Percentiles rank a stretch among this genome's conserved stretches.
These are phyloP conservation scores for Hippocampus kuda DNA, from an alignment of 2,797 vertebrate species.

Conservation along the genomic window DNA sequence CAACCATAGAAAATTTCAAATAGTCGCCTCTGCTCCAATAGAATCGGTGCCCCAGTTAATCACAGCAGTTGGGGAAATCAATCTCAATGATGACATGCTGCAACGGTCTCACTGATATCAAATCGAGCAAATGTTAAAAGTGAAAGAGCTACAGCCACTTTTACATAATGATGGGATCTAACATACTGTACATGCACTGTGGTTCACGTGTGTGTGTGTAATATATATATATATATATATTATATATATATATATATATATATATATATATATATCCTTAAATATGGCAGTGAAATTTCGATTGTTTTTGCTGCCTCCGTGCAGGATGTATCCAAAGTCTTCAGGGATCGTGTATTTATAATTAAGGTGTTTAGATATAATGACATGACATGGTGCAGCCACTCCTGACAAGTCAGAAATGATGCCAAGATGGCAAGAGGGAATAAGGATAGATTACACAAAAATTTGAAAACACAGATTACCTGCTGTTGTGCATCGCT, in stretches of 20 bases:
- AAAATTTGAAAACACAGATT: background rate
- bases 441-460: background rate
- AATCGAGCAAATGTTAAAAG: constrained; percentile 3
- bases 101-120: constrained; percentile 19
- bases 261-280: background rate
- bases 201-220: background rate
- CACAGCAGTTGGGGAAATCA: constrained; percentile 5
- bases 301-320: background rate
- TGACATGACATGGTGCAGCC: background rate
- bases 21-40: background rate
- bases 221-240: background rate
- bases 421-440: background rate
- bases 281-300: background rate
- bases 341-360: background rate
- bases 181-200: background rate
- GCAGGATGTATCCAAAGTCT: background rate
- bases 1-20: background rate
- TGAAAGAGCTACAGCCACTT: constrained; percentile 11
- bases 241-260: background rate
- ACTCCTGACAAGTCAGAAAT: background rate
- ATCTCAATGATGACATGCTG: constrained; percentile 16
- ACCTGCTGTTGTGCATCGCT: background rate
- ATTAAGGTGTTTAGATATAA: background rate
- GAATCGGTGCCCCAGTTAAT: background rate
- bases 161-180: constrained; percentile 4